Evolutionary conservation across 2,797 vertebrate genomes (phyloP), one percentile per base, ranked within the genome.

Genomic region (Premnoplex brunnescens): DNA sequence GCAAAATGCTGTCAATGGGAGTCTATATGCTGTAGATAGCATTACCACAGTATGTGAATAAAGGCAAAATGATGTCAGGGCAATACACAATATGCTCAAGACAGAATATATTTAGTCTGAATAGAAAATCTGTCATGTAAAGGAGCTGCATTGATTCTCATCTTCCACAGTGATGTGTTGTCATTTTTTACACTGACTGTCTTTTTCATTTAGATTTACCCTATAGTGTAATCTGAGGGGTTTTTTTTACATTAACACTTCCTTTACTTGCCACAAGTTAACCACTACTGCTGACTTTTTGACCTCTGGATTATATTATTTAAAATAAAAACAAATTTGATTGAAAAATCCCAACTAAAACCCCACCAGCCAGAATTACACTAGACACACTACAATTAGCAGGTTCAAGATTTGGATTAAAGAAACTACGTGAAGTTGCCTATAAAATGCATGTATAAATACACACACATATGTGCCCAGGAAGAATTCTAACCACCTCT

Each of bases 51-150:
- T 51, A 93, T 95, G 77, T 15, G 95, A 96, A 96, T 88, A 84
- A 97, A 97, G 81, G 95, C 95, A 97, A 97, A 97, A 91, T 76
- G 27, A 71, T 93, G 89, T 97, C 91, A 95, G 92, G 91, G 85
- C 85, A 92, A 96, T 95, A 88, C 83, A 95, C 78, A 93, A 89
- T 93, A 97, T 96, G 66, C 87, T 95, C 69, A 56, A 96, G 89
- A 76, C 71, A 93, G 86, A 96, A 95, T 96, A 92, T 95, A 96
- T 97, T 92, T 84, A 78, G 89, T 78, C 59, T 94, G 83, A 97
- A 96, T 93, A 87, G 68, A 91, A 91, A 87, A 80, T 89, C 89
- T 94, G 87, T 88, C 80, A 95, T 89, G 84, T 91, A 96, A 95
- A 96, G 91, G 92, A 94, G 88, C 80, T 93, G 84, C 88, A 95